Percentiles rank a stretch among this genome's conserved stretches.
Conservation (phyloP, 2,113 vertebrate genomes). For the Cisticola juncidis region DNA sequence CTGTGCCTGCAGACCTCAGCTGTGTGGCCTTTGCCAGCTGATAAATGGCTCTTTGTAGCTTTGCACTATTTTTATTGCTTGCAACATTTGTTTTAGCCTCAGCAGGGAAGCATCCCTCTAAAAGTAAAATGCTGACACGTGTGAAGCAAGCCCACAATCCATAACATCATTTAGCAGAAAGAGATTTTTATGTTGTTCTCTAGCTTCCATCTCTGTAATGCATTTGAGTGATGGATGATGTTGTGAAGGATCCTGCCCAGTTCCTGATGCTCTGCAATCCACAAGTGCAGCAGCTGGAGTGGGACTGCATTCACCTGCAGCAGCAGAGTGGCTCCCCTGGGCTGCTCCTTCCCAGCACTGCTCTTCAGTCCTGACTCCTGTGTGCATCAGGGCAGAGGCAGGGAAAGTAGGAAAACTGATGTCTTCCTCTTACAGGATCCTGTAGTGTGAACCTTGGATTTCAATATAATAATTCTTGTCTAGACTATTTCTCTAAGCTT, state of each 20-base stretch:
- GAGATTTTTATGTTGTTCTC: conserved; percentile 27
- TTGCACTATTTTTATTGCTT: background rate
- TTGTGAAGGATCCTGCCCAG: background rate
- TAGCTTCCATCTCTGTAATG: background rate
- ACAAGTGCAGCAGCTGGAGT: background rate
- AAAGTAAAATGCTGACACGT: conserved; percentile 17
- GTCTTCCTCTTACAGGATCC: background rate
- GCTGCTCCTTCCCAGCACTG: background rate
- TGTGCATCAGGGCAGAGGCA: background rate
- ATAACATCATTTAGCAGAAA: conserved; percentile 9
- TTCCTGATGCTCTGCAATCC: background rate
- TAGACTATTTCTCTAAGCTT: background rate
- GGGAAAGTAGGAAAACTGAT: background rate
- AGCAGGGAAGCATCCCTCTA: background rate
- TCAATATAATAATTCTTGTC: background rate
- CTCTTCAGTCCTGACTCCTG: background rate
- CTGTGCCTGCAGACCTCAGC: background rate
- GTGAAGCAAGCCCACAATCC: background rate
- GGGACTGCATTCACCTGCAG: background rate
- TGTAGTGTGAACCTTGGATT: background rate
- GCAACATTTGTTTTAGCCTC: conserved; percentile 17
- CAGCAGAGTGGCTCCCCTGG: rapidly evolving
- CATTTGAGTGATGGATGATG: background rate
- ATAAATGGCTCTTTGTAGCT: background rate
- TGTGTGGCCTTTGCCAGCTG: background rate